Conservation (phyloP, 2,113 vertebrate species). For the Stigmatopora nigra region DNA sequence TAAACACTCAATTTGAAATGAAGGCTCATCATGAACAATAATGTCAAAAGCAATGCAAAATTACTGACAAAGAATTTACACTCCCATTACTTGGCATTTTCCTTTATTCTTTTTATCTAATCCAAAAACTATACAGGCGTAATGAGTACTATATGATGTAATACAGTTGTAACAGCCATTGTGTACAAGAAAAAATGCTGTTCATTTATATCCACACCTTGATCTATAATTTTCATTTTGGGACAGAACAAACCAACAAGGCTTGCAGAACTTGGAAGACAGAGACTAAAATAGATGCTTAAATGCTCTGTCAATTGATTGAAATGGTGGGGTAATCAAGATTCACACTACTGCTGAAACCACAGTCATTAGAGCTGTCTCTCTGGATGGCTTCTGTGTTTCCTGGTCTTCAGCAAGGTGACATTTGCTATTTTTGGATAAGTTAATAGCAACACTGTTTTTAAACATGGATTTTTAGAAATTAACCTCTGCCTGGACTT, state of each 20-base stretch:
- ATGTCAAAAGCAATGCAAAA: neutral
- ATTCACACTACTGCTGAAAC: slow-evolving; percentile 47
- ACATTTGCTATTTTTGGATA: slow-evolving; percentile 24
- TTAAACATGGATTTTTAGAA: neutral
- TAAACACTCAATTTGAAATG: neutral
- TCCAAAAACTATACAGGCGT: neutral
- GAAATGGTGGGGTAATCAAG: slow-evolving; percentile 34
- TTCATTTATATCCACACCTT: slow-evolving; percentile 4
- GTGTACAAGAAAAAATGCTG: slow-evolving; percentile 10
- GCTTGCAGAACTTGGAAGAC: neutral
- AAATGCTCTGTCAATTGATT: slow-evolving; percentile 19
- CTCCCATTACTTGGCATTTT: neutral
- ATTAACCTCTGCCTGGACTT: neutral
- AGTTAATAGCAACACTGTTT: neutral
- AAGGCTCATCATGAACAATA: neutral
- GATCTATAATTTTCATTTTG: slow-evolving; percentile 4
- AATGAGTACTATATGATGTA: neutral
- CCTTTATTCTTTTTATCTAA: neutral
- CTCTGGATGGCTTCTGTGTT: slow-evolving; percentile 63
- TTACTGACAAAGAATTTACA: neutral
- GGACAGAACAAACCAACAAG: slow-evolving; percentile 6
- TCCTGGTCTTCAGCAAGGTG: slow-evolving; percentile 34
- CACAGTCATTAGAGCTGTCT: slow-evolving; percentile 54
- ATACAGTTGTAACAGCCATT: neutral
- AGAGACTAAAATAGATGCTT: neutral